Evolutionary conservation across 2,113 vertebrate species (phyloP), one percentile per base, ranked within the genome.

Genomic region (Myodes glareolus): DNA sequence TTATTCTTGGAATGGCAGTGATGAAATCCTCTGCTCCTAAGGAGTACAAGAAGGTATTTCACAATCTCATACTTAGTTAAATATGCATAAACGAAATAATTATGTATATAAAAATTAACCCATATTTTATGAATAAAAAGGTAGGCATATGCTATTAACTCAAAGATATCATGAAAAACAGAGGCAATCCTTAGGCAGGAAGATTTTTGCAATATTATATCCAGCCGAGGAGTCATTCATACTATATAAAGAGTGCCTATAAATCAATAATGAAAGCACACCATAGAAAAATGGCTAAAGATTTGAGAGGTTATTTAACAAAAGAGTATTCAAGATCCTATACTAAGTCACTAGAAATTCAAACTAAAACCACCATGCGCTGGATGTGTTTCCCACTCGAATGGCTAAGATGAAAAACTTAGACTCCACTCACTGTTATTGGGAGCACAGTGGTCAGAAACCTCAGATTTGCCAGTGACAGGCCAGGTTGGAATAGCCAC

Each of bases 61-160:
- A n/a, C 94, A 45, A 90, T 65, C 6, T 63, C 81, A 77, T 97
- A 91, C 84, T 96, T 92, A 97, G 94, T 84, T 98, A 97, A 97
- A 96, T 92, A 82, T 96, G 92, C 84, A 96, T 97, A 97, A 98
- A 98, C 17, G 33, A 67, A 68, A 47, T 50, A 75, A 91, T 89
- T 68, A 70, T 96, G 84, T 97, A 77, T 94, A 97, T 97, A 47
- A 88, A 58, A 93, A 36, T 61, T 27, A 98, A 98, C 98, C 98
- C 98, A 86, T 55, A 36, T 75, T 98, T 98, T 97, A 93, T 97
- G 67, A 85, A 97, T 61, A 95, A 98, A 96, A 45, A 39, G 12
- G 47, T 58, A 87, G 82, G 52, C 70, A n/a, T 76, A 29, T 33
- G 29, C 8, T 70, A 14, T 67, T 82, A 78, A 88, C 45, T 42